Conservation (phyloP, 2,888 invertebrate species). For the Stenodema calcarata region DNA sequence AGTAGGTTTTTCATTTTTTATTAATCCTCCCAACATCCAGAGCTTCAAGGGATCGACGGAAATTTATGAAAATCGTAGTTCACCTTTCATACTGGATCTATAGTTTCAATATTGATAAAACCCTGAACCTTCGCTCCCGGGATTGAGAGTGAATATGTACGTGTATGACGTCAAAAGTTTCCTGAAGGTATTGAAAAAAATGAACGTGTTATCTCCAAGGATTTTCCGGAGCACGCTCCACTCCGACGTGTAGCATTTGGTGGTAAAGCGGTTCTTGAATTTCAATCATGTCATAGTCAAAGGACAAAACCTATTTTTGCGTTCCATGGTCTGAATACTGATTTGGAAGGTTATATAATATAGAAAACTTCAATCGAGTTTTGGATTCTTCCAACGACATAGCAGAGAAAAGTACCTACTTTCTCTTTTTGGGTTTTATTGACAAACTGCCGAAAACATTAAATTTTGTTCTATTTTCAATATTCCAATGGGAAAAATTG, state of each 20-base stretch:
- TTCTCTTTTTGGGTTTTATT: no score
- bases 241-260: not conserved
- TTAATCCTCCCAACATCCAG: not conserved
- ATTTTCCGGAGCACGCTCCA: not conserved
- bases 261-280: not conserved
- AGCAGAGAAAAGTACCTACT: no score
- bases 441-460: no score
- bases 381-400: no score
- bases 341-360: not conserved
- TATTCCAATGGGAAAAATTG: no score
- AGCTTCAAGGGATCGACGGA: not conserved
- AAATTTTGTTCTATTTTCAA: no score
- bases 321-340: not conserved
- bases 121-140: not conserved
- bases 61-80: not conserved
- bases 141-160: not conserved
- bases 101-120: not conserved
- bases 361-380: no score
- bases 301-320: not conserved
- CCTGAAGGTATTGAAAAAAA: not conserved
- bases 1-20: no score
- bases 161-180: not conserved
- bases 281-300: not conserved
- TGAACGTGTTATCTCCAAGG: not conserved
- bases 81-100: not conserved